Evolutionary conservation across 2,797 vertebrate genomes (phyloP), one percentile per base, ranked within the genome.

Genomic region (Kryptolebias ocellatus): DNA sequence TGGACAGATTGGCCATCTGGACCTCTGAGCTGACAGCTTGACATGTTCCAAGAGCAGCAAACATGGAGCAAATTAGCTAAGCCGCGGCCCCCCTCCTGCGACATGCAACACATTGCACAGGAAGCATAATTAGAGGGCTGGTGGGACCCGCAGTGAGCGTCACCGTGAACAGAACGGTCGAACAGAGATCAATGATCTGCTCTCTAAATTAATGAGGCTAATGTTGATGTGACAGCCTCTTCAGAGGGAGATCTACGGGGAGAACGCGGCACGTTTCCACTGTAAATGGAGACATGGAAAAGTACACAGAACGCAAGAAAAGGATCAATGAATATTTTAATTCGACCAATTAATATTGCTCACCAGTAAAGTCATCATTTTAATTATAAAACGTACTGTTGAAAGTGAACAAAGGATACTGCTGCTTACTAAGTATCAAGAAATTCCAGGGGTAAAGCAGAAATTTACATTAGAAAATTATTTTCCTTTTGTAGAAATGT

Each of bases 341-440:
- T 92, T 86, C 80, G 88, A 92, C 81, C 85, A 87, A 85, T 89
- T 89, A 80, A 88, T 92, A 88, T 93, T 91, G 86, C 87, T 91
- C 83, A 90, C 78, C 85, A 89, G 87, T 87, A 83, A 86, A 86
- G 83, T 91, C 75, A 77, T 83, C 64, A 78, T 89, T 93, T 86
- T 90, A 73, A 83, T 92, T 91, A 94, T 82, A 92, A 94, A 94
- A 94, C 91, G 91, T 84, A 92, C 85, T 67, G 76, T 87, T 85
- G 83, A 88, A 88, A 86, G 87, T 87, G 87, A 92, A 94, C 87
- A 92, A 87, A 90, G 82, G 81, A 83, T 84, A 93, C 89, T 86
- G 76, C 86, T 80, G 82, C 78, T 92, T 92, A 90, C 78, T 89
- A 90, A 93, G 88, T 88, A 80, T 79, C 83, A 91, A 91, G 82